Conservation (phyloP, 2,888 invertebrate genomes). For the Xestia ashworthii region DNA sequence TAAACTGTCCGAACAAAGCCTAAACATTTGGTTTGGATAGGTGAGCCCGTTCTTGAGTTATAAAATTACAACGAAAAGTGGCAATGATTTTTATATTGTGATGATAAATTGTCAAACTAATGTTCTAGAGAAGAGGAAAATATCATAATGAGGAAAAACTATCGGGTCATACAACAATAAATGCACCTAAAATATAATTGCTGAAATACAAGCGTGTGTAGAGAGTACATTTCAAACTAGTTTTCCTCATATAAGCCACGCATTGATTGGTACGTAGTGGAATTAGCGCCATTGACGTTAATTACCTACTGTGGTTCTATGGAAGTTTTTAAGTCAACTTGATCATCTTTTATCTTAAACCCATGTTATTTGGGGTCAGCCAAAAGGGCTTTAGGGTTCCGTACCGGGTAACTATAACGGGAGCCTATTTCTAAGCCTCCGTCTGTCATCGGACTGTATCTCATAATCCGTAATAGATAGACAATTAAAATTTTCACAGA, state of each 20-base stretch:
- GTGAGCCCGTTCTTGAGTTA: no score
- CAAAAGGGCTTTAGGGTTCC: no score
- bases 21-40: no score
- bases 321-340: not conserved
- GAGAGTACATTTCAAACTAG: conserved; percentile 8
- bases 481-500: no score
- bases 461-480: no score
- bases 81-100: no score
- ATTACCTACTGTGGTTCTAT: not conserved
- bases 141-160: conserved; percentile 7
- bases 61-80: no score
- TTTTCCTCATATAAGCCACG: conserved; percentile 30
- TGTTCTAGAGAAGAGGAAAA: not conserved
- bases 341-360: not conserved
- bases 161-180: conserved; percentile 1
- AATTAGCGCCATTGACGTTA: conserved; percentile 2
- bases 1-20: no score
- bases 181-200: conserved; percentile 24
- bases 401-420: no score
- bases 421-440: no score
- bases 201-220: conserved; percentile 15
- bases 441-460: no score
- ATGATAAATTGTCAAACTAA: not conserved
- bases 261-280: not conserved
- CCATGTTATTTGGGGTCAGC: no score